phyloP scores from a whole-genome alignment of 2,113 vertebrate species.

The Eudyptes chrysolophus region DNA sequence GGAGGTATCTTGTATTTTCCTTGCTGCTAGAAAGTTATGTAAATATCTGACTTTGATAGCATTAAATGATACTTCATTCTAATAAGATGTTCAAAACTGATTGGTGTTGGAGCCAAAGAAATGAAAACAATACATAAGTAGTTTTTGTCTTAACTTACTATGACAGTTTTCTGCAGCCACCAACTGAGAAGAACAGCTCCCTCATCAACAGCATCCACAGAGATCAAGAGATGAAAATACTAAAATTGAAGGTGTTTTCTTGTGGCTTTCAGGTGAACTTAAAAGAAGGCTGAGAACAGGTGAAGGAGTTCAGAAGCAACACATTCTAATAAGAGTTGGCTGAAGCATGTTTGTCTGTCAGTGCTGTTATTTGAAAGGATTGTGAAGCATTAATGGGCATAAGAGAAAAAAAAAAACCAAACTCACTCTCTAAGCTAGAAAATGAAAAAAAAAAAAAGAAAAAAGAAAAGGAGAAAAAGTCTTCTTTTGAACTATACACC shows the following conservation, averaged over 20 bases:
- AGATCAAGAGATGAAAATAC: neutral
- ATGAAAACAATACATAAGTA: neutral
- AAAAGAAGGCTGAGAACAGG: neutral
- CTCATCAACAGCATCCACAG: neutral
- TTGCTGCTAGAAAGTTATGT: neutral
- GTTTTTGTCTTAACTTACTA: neutral
- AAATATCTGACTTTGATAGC: neutral
- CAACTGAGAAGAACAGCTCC: neutral
- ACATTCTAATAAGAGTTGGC: slow-evolving; percentile 21
- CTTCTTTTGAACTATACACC: neutral
- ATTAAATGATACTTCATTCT: neutral
- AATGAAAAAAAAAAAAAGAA: neutral
- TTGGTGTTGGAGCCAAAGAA: neutral
- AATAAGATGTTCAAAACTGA: neutral
- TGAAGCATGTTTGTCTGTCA: neutral
- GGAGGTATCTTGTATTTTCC: neutral
- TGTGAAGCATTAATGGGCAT: neutral
- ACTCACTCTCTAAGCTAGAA: neutral
- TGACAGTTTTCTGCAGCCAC: neutral
- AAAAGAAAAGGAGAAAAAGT: neutral
- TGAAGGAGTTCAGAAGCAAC: neutral
- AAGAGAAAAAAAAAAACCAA: neutral
- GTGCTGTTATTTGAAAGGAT: neutral
- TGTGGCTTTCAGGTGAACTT: neutral
- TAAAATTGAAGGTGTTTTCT: neutral